Conservation (phyloP, 1,140 invertebrate species). For the Palaemon carinicauda region DNA sequence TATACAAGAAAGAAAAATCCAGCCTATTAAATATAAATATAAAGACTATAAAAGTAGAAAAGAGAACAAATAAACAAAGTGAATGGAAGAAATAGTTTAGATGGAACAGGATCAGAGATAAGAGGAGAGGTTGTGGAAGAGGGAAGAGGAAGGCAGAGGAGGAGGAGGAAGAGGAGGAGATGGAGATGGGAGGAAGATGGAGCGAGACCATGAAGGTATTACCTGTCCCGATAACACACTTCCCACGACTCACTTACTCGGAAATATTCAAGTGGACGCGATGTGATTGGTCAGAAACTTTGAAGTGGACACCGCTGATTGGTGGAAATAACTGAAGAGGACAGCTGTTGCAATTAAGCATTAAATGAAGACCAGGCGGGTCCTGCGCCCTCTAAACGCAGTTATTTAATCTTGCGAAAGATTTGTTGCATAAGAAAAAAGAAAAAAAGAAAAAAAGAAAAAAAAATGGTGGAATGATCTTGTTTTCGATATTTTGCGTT, state of each 20-base stretch:
- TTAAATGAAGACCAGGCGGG: neutral
- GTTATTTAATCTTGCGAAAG: neutral
- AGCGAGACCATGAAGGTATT: too few species aligned
- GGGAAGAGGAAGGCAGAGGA: neutral
- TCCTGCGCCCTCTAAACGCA: neutral
- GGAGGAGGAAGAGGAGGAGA: neutral
- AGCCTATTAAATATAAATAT: neutral
- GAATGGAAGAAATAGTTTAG: neutral
- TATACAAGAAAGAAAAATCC: too few species aligned
- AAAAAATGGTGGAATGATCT: neutral
- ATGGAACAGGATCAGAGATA: neutral
- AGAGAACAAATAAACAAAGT: neutral
- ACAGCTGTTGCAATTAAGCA: conserved; percentile 27
- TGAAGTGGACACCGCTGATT: conserved; percentile 23
- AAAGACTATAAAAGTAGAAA: neutral
- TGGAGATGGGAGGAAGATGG: neutral
- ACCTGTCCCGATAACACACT: too few species aligned
- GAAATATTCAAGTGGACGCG: conserved; percentile 15
- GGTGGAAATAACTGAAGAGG: conserved; percentile 19
- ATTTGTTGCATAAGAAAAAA: neutral
- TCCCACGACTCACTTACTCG: neutral
- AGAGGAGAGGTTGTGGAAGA: neutral
- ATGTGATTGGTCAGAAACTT: conserved; percentile 20
- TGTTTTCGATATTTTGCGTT: too few species aligned
- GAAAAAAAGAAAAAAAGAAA: neutral